These are phyloP conservation scores for Leptobrachium ailaonicum DNA, from an alignment of 2,113 vertebrate species.

Conservation along the genomic window DNA sequence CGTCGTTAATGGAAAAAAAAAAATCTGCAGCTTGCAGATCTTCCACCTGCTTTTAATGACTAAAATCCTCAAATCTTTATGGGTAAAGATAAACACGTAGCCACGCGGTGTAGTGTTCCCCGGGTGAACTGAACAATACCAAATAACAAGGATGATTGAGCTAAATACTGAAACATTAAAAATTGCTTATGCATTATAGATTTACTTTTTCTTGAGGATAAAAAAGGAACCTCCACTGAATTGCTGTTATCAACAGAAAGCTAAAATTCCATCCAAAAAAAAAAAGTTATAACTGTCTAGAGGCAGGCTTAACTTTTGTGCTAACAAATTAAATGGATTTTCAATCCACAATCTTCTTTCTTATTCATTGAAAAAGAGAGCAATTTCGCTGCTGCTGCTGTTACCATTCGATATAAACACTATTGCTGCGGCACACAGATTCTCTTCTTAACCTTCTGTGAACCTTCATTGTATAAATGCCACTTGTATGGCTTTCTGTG, in stretches of 20 bases:
- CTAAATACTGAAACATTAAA: slow-evolving; percentile 1
- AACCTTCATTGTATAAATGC: slow-evolving; percentile 46
- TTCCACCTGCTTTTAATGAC: too few species aligned
- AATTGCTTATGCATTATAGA: slow-evolving; percentile 16
- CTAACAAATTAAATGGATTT: slow-evolving; percentile 52
- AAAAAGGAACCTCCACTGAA: slow-evolving; percentile 26
- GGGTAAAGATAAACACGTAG: slow-evolving; percentile 22
- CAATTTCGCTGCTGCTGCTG: slow-evolving; percentile 44
- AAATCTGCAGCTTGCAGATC: too few species aligned
- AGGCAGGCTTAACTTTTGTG: slow-evolving; percentile 48
- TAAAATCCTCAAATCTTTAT: neutral
- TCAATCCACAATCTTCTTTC: slow-evolving; percentile 51
- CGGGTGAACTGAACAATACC: slow-evolving; percentile 16
- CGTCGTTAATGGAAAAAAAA: too few species aligned
- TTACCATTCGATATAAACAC: slow-evolving; percentile 48
- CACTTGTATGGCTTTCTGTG: slow-evolving; percentile 44
- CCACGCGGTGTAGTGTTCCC: neutral
- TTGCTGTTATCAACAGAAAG: slow-evolving; percentile 36
- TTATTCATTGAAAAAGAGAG: slow-evolving; percentile 51
- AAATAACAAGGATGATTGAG: slow-evolving; percentile 22
- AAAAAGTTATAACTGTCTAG: slow-evolving; percentile 47
- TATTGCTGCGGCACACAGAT: slow-evolving; percentile 42
- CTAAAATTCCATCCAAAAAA: slow-evolving; percentile 40
- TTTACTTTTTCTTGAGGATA: slow-evolving; percentile 1
- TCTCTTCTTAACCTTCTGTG: slow-evolving; percentile 48